Evolutionary conservation across 2,888 invertebrate species (phyloP).

Genomic region (Spodoptera littoralis): DNA sequence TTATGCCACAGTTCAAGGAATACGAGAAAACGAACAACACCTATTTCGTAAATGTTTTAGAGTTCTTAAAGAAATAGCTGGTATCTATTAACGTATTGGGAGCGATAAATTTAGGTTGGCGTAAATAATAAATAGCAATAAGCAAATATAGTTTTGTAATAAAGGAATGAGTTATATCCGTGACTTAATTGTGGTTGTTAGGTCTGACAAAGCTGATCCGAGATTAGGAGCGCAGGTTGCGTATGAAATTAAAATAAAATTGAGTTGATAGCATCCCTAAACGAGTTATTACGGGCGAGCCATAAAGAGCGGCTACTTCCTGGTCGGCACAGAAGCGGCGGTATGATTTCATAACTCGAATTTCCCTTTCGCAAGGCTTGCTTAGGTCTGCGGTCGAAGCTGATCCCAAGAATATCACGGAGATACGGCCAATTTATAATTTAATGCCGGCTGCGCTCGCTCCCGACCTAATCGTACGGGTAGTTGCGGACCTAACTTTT

Average conservation of each 20-base stretch:
- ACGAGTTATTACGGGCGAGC: constrained; percentile 73
- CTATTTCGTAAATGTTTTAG: constrained; percentile 29
- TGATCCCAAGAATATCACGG: constrained; percentile 62
- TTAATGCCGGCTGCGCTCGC: constrained; percentile 55
- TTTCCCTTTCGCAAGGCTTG: constrained; percentile 79
- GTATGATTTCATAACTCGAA: constrained; percentile 83
- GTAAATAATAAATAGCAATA: constrained; percentile 28
- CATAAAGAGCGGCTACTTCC: constrained; percentile 75
- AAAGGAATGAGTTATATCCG: constrained; percentile 28
- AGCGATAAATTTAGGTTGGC: constrained; percentile 27
- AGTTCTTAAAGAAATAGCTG: constrained; percentile 42
- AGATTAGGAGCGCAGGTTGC: constrained; percentile 47
- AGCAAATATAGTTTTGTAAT: constrained; percentile 37
- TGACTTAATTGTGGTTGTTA: constrained; percentile 30
- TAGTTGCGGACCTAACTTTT: constrained; percentile 49
- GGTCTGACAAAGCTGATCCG: constrained; percentile 49
- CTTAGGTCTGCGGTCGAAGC: constrained; percentile 61
- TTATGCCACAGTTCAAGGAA: constrained; percentile 45
- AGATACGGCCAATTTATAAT: constrained; percentile 65
- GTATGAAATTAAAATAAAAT: constrained; percentile 70
- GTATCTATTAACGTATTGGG: constrained; percentile 36
- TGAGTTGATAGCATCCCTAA: constrained; percentile 70
- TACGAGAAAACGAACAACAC: constrained; percentile 31
- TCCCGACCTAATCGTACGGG: constrained; percentile 46
- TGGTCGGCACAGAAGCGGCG: constrained; percentile 73